Conservation (phyloP, 2,113 vertebrate genomes). For the Turnix velox region DNA sequence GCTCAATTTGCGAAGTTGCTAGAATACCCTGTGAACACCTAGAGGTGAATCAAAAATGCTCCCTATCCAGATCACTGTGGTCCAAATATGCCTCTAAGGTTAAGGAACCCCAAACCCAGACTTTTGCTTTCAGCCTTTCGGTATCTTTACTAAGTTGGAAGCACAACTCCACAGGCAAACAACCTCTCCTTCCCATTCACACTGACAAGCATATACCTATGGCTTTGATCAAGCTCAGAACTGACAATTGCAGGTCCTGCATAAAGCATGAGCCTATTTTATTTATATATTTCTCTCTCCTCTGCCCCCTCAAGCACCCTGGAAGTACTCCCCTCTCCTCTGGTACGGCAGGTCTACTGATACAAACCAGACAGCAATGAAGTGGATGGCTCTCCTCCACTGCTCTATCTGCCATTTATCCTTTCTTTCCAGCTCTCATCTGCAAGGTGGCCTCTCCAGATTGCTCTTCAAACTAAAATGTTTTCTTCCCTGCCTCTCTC, state of each 20-base stretch:
- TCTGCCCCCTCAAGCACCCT: neutral
- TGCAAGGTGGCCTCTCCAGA: constrained; percentile 38
- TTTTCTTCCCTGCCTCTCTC: neutral
- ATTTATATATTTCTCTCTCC: neutral
- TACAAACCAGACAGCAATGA: neutral
- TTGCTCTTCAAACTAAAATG: constrained; percentile 30
- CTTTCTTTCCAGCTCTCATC: neutral
- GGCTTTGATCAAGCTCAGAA: constrained; percentile 14
- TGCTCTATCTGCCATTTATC: neutral
- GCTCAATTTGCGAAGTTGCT: neutral
- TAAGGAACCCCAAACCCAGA: neutral
- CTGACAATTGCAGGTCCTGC: neutral
- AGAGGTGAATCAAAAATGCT: neutral
- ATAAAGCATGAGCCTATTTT: neutral
- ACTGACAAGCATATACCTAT: neutral
- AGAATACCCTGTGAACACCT: neutral
- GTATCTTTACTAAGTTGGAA: neutral
- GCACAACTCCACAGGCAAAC: neutral
- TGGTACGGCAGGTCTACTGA: neutral
- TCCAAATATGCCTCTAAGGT: neutral
- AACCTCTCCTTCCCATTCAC: neutral
- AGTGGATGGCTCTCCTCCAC: neutral
- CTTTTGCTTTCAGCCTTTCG: neutral
- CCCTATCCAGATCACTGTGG: neutral
- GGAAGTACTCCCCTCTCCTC: neutral